Evolutionary conservation across 2,113 vertebrate species (phyloP), one percentile per base, ranked within the genome.

Genomic region (Psilopsiagon aurifrons): DNA sequence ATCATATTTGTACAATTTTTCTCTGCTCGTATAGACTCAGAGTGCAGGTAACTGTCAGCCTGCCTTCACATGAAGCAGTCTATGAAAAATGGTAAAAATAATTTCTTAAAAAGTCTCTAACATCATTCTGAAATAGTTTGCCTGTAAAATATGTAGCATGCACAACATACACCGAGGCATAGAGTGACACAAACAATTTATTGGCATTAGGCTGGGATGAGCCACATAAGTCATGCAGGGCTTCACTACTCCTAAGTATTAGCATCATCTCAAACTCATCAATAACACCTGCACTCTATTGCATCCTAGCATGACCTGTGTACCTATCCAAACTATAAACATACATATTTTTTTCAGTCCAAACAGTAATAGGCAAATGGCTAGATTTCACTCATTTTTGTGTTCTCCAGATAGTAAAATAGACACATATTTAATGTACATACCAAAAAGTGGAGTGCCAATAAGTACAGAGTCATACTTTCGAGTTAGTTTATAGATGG

Each of bases 391-490:
- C 96, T 92, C 92, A 90, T 89, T 93, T 93, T 88, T 84, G 83
- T 81, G 91, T 91, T 95, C 92, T 96, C 66, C 57, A n/a, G 92
- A 86, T 90, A 95, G 92, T 95, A 96, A 95, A 94, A 93, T 1
- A 92, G 73, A 88, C 12, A 8, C 76, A 62, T 93, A 92, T 92
- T 95, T 96, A 93, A 96, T 59, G 90, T 47, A 90, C 73, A 31
- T 20, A 93, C 60, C 85, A 68, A 78, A 93, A 96, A 92, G 88
- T 46, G 67, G 85, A 84, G 76, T 86, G 79, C 83, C 80, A 75
- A 64, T 77, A 68, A 86, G 95, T 14, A 92, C 71, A 66, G 76
- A 80, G 84, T 43, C 71, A 49, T 90, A 92, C 88, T 81, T 95
- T 86, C 17, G 2, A 86, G 64, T 67, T 75, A 64, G 64, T 54